Evolutionary conservation across 1,140 invertebrate genomes (phyloP).

Genomic region (Megalopta genalis): DNA sequence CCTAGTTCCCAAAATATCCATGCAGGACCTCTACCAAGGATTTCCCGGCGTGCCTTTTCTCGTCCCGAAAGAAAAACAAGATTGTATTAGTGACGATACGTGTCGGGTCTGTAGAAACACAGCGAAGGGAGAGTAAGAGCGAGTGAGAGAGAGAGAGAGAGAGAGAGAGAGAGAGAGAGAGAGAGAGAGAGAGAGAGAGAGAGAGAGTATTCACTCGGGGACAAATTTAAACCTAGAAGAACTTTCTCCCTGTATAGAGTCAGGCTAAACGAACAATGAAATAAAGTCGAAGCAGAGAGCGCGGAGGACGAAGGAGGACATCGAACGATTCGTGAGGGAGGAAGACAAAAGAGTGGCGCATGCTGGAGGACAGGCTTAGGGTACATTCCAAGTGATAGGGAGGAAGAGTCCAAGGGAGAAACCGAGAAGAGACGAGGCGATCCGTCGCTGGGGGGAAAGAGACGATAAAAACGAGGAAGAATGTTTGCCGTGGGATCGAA

Average conservation of each 20-base stretch:
- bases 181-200: neutral
- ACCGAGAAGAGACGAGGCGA: constrained; percentile 14
- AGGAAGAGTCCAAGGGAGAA: constrained; percentile 7
- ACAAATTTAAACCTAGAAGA: too few species aligned
- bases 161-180: neutral
- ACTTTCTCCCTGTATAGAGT: too few species aligned
- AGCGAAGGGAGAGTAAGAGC: too few species aligned
- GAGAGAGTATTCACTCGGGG: too few species aligned
- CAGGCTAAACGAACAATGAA: constrained; percentile 1
- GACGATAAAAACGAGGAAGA: neutral
- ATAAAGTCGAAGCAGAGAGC: neutral
- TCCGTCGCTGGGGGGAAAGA: neutral
- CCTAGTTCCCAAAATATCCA: neutral
- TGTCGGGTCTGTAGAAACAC: constrained; percentile 3
- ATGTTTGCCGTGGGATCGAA: constrained; percentile 31
- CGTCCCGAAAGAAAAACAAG: neutral
- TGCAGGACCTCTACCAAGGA: neutral
- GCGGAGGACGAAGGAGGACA: neutral
- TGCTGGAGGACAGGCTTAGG: constrained; percentile 34
- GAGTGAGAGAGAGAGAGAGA: neutral
- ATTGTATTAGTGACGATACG: constrained; percentile 26
- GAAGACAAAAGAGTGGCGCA: constrained; percentile 20
- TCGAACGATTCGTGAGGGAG: constrained; percentile 27
- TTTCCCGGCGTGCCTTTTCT: constrained; percentile 8
- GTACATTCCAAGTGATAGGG: constrained; percentile 45